A percentile compares a stretch with the other conserved stretches of the same genome.
Evolutionary conservation across 2,113 vertebrate species (phyloP).

Genomic region (Fulmarus glacialis): DNA sequence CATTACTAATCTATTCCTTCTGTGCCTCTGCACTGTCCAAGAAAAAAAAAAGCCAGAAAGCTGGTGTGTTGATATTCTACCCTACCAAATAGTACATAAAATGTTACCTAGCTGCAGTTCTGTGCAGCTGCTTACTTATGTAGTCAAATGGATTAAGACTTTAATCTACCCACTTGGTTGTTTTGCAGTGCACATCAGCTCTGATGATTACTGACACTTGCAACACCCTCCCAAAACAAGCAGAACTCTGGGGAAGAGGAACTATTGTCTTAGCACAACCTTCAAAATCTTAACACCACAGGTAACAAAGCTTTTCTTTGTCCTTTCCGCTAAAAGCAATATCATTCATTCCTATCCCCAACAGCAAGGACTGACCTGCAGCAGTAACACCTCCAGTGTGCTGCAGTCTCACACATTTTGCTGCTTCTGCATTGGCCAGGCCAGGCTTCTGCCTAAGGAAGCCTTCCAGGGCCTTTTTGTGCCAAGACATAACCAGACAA

Average conservation of each 20-base stretch:
- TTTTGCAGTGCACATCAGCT: neutral
- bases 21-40: neutral
- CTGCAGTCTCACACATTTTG: neutral
- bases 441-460: neutral
- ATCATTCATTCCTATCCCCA: neutral
- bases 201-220: neutral
- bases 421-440: neutral
- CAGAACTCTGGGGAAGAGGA: neutral
- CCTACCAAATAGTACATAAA: neutral
- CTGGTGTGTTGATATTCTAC: neutral
- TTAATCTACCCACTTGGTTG: neutral
- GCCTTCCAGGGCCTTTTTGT: neutral
- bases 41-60: neutral
- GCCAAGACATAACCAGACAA: neutral
- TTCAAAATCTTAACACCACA: neutral
- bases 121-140: neutral
- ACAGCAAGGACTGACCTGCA: neutral
- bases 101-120: neutral
- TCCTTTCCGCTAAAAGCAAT: neutral
- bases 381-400: neutral
- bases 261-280: neutral
- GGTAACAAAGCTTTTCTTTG: neutral
- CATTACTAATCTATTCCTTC: neutral
- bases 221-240: neutral
- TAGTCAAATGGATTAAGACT: neutral